Base-by-base conservation (phyloP, 2,113 vertebrate genomes). In the Sciurus niger region DNA sequence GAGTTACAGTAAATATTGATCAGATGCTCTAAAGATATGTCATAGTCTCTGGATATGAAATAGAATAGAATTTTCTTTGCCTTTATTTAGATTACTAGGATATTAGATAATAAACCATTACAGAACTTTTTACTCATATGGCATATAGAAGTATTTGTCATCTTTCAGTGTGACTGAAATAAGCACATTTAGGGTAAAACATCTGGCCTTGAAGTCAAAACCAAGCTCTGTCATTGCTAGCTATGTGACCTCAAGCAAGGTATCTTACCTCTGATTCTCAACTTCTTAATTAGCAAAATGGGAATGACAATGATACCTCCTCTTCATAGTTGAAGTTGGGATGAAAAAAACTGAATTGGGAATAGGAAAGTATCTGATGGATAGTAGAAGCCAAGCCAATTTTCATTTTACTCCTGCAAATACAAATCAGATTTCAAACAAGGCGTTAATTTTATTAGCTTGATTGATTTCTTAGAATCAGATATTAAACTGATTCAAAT, bases 11-110 rank as follows among this genome's bases (percentile, higher is more conserved):
- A 24, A 48, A 83, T 86, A 68, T n/a, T 79, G 84, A 90, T 55
- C 77, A 55, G 32, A 72, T 85, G 0, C 43, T 43, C 65, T 78
- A 58, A 84, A 67, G 17, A 46, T 37, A 84, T 78, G 18, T 86
- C 94, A 80, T 7, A 73, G 16, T 82, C 13, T 85, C 5, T 93
- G 34, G 4, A 73, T 94, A 91, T 60, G 95, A 96, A 93, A 74
- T 90, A 16, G 2, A 32, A 83, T 80, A 32, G n/a, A 63, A 43
- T 0, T 63, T 88, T 79, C 25, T 55, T 77, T 53, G 43, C 12
- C 18, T 95, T 89, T 79, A 55, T 51, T 82, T 63, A 84, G 43
- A 32, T 96, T 78, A 32, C 83, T 92, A 86, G 20, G 32, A 34
- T 73, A 91, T 89, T 95, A 86, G 46, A 18, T 51, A 90, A 84